These are phyloP conservation scores for Anomalospiza imberbis DNA, from an alignment of 2,797 vertebrate genomes.

Conservation along the genomic window DNA sequence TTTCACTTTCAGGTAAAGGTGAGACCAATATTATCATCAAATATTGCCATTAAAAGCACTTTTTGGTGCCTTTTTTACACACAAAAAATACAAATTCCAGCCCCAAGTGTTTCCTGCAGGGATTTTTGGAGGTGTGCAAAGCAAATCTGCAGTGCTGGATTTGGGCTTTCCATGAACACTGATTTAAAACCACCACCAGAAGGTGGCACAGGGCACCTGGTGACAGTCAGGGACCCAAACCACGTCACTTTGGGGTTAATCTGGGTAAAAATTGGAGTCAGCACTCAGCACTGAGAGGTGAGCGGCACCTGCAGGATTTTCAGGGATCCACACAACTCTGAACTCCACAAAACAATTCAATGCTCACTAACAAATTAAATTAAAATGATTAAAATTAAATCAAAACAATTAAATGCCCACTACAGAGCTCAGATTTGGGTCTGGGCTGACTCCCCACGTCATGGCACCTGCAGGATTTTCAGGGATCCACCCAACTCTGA, in stretches of 20 bases:
- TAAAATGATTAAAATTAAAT: no score
- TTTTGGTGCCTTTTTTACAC: neutral
- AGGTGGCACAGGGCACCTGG: neutral
- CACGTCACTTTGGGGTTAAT: neutral
- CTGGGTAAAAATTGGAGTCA: neutral
- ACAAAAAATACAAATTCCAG: accelerated
- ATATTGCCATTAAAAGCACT: neutral
- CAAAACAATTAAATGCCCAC: neutral
- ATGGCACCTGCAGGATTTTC: no score
- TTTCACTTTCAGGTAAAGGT: neutral
- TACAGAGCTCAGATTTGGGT: neutral
- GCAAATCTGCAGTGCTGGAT: accelerated
- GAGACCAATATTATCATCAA: neutral
- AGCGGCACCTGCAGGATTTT: no score
- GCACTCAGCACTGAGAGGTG: neutral
- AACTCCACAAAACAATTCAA: no score
- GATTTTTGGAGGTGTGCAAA: neutral
- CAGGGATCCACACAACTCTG: no score
- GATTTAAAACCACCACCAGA: neutral
- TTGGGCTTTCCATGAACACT: neutral
- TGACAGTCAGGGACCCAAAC: neutral
- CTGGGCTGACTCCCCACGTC: neutral
- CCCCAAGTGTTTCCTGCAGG: neutral
- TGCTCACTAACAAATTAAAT: no score
- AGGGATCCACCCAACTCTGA: neutral